phyloP scores from a whole-genome alignment of 2,888 invertebrate genomes.

The Idaea straminata region DNA sequence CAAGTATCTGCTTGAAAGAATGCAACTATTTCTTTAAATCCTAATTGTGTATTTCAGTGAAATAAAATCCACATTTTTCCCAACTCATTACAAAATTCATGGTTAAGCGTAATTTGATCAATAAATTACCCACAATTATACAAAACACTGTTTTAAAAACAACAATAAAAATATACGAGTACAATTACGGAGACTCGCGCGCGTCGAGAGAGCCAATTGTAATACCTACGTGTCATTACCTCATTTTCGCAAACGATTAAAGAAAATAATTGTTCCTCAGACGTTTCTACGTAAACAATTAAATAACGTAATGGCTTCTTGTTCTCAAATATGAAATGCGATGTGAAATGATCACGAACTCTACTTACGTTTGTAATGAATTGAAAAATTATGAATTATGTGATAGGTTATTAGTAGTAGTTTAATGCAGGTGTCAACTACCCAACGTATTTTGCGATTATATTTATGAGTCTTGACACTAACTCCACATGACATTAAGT shows the following conservation, averaged over 20 bases:
- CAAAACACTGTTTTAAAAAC: slow-evolving; percentile 11
- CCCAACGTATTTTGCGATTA: background rate
- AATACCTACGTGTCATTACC: slow-evolving; percentile 43
- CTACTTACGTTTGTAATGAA: background rate
- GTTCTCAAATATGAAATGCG: slow-evolving; percentile 17
- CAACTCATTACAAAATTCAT: slow-evolving; percentile 20
- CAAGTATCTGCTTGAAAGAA: background rate
- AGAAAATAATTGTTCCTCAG: slow-evolving; percentile 30
- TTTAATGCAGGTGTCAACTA: background rate
- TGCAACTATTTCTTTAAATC: background rate
- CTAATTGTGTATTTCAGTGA: background rate
- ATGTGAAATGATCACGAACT: background rate
- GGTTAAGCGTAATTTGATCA: slow-evolving; percentile 13
- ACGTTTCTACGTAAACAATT: slow-evolving; percentile 43
- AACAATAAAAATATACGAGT: slow-evolving; percentile 18
- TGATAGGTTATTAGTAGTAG: background rate
- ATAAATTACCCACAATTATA: slow-evolving; percentile 22
- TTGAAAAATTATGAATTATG: background rate
- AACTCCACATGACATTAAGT: background rate
- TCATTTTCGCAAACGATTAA: slow-evolving; percentile 37
- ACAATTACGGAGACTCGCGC: slow-evolving; percentile 22
- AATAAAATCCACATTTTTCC: slow-evolving; percentile 11
- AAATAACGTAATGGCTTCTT: slow-evolving; percentile 29
- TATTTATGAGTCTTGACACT: background rate
- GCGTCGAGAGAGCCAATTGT: slow-evolving; percentile 37